Percentiles rank a stretch among this genome's conserved stretches.
phyloP scores from a whole-genome alignment of 2,888 invertebrate genomes.

The Tanypteryx hageni region DNA sequence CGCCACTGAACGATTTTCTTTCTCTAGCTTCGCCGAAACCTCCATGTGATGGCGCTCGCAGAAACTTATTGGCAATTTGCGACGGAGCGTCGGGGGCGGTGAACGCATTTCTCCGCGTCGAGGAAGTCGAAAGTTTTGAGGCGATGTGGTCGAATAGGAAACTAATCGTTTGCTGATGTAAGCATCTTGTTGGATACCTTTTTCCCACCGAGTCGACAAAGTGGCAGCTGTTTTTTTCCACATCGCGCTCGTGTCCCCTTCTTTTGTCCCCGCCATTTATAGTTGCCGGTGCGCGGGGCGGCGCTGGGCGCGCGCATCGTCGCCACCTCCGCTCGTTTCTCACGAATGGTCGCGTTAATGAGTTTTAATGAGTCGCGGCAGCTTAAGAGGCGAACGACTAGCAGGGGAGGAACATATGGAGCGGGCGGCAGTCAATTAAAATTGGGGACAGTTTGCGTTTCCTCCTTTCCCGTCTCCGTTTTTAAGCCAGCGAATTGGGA shows the following conservation, averaged over 20 bases:
- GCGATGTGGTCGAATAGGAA: not conserved
- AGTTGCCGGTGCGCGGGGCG: not conserved
- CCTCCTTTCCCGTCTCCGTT: not conserved
- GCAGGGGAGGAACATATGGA: not conserved
- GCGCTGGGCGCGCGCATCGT: not conserved
- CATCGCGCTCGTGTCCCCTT: not conserved
- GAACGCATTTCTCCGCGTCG: not conserved
- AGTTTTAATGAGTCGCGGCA: not conserved
- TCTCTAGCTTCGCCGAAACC: too few relatives aligned
- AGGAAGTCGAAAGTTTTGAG: not conserved
- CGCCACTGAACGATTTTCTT: too few relatives aligned
- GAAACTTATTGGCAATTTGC: too few relatives aligned
- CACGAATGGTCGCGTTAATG: not conserved
- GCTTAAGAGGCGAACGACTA: not conserved
- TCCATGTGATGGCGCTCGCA: too few relatives aligned
- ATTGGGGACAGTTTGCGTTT: not conserved
- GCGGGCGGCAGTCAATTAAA: not conserved
- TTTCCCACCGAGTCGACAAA: not conserved
- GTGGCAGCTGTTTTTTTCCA: too few relatives aligned
- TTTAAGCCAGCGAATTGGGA: too few relatives aligned
- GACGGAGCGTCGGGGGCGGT: not conserved
- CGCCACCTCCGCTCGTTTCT: not conserved
- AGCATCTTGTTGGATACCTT: not conserved
- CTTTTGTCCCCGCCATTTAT: not conserved
- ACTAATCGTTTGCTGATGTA: not conserved